Evolutionary conservation across 2,113 vertebrate species (phyloP).

Genomic region (Oryzias melastigma): DNA sequence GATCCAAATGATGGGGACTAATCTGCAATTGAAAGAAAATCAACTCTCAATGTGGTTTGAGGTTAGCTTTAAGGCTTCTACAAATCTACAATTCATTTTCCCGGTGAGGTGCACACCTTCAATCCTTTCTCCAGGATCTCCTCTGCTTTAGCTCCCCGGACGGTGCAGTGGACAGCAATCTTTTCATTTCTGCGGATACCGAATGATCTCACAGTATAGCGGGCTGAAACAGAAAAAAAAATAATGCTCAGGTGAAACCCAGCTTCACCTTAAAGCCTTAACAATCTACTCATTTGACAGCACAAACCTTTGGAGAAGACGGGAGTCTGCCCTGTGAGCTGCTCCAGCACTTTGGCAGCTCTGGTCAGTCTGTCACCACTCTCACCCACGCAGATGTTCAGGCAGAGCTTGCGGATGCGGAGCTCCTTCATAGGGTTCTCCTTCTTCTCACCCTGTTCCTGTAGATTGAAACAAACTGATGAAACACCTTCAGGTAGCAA

Average conservation of each 20-base stretch:
- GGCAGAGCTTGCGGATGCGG: conserved; percentile 95
- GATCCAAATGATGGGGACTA: too few relatives aligned
- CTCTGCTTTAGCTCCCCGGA: conserved; percentile 96
- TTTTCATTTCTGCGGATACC: conserved; percentile 98
- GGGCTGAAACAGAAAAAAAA: conserved; percentile 74
- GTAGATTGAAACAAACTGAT: background rate
- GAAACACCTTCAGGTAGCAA: background rate
- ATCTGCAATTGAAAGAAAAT: too few relatives aligned
- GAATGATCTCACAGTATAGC: conserved; percentile 95
- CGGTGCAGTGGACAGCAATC: conserved; percentile 97
- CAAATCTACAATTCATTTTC: too few relatives aligned
- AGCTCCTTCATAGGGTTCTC: conserved; percentile 98
- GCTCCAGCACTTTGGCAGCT: conserved; percentile 96
- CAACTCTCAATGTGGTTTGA: too few relatives aligned
- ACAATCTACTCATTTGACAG: background rate
- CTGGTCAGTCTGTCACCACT: conserved; percentile 95
- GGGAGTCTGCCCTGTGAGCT: conserved; percentile 96
- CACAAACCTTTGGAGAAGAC: conserved; percentile 94
- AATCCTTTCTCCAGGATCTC: conserved; percentile 98
- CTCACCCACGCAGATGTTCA: conserved; percentile 98
- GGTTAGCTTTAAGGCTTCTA: too few relatives aligned
- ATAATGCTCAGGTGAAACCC: background rate
- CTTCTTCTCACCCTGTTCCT: conserved; percentile 94
- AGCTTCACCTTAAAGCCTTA: too few relatives aligned
- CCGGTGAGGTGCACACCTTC: conserved; percentile 65